These are phyloP conservation scores for Agriopis leucophaearia DNA, from an alignment of 2,888 invertebrate species.

Conservation along the genomic window DNA sequence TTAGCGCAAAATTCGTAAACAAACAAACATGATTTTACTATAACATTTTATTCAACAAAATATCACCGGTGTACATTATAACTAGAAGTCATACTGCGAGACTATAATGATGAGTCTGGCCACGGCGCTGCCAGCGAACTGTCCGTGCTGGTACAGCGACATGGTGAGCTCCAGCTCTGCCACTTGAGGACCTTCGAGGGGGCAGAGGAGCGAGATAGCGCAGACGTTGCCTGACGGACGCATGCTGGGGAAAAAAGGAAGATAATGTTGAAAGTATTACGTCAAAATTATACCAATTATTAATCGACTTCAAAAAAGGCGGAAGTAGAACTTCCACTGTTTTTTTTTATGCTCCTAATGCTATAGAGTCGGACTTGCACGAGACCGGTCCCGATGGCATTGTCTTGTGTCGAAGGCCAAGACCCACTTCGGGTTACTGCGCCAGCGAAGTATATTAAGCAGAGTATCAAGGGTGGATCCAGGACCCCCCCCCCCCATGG, in stretches of 20 bases:
- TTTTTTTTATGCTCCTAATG: no score
- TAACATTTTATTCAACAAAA: constrained; percentile 32
- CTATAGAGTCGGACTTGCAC: no score
- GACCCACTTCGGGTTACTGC: no score
- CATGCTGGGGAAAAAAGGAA: constrained; percentile 67
- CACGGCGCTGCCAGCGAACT: constrained; percentile 92
- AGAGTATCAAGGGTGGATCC: no score
- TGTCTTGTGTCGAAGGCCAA: no score
- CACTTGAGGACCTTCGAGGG: constrained; percentile 95
- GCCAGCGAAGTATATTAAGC: no score
- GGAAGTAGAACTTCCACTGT: no score
- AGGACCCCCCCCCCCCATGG: no score
- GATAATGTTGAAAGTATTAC: not conserved
- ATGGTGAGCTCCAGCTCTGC: constrained; percentile 95
- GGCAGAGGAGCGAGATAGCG: constrained; percentile 90
- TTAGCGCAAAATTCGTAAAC: no score
- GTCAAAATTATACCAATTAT: not conserved
- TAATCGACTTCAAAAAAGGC: no score
- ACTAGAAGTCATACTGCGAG: constrained; percentile 90
- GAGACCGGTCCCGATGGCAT: no score
- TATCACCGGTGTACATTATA: constrained; percentile 26
- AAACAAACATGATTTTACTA: not conserved
- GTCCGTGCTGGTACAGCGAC: constrained; percentile 91
- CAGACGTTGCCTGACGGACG: constrained; percentile 89
- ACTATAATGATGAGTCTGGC: constrained; percentile 95